phyloP scores from a whole-genome alignment of 2,888 invertebrate species.

The Bembecia ichneumoniformis region DNA sequence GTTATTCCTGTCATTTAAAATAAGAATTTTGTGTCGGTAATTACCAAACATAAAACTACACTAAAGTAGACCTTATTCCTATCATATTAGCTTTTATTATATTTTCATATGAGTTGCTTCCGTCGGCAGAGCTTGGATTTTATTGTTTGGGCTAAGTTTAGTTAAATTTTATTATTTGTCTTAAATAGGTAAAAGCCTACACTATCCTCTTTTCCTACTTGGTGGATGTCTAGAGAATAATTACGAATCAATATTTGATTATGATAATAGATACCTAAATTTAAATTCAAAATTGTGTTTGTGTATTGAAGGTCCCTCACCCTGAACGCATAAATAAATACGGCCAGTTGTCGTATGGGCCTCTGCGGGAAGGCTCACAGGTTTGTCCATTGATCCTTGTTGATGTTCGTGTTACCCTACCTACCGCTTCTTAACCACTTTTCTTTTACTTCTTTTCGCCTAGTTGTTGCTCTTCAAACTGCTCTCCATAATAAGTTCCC shows the following conservation, averaged over 20 bases:
- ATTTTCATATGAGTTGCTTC: slow-evolving; percentile 34
- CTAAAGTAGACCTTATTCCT: slow-evolving; percentile 17
- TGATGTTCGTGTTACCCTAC: slow-evolving; percentile 67
- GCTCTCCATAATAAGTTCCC: slow-evolving; percentile 15
- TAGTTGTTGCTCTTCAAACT: slow-evolving; percentile 29
- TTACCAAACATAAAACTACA: slow-evolving; percentile 19
- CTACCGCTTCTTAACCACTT: slow-evolving; percentile 47
- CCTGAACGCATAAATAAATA: slow-evolving; percentile 74
- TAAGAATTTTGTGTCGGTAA: slow-evolving; percentile 28
- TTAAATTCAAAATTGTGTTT: slow-evolving; percentile 66
- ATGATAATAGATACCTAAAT: slow-evolving; percentile 28
- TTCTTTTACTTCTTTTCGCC: slow-evolving; percentile 19
- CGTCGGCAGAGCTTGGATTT: slow-evolving; percentile 29
- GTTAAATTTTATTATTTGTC: slow-evolving; percentile 1
- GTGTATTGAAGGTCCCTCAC: slow-evolving; percentile 78
- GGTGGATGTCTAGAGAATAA: slow-evolving; percentile 44
- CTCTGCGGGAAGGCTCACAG: slow-evolving; percentile 78
- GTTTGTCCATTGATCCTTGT: slow-evolving; percentile 71
- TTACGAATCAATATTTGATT: slow-evolving; percentile 25
- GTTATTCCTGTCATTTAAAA: slow-evolving; percentile 26
- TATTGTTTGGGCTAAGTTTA: slow-evolving; percentile 11
- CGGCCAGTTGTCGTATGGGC: slow-evolving; percentile 78
- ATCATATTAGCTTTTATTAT: neutral
- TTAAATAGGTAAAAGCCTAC: slow-evolving; percentile 4
- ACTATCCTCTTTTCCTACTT: slow-evolving; percentile 43